These are phyloP conservation scores for Plectropomus leopardus DNA, from an alignment of 2,113 vertebrate genomes.

Conservation along the genomic window DNA sequence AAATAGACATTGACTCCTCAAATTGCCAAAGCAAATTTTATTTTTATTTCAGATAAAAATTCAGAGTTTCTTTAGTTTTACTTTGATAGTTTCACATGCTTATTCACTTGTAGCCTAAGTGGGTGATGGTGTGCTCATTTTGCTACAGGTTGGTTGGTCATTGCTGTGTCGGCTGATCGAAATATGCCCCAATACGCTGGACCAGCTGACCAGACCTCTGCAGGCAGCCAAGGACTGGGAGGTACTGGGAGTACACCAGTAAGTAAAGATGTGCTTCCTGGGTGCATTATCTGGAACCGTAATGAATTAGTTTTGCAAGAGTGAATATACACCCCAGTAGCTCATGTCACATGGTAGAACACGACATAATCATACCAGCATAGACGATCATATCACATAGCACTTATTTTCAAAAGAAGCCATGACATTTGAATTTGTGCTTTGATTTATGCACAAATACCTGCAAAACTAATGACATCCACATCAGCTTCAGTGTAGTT, in stretches of 20 bases:
- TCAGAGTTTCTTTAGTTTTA: neutral
- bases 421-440: too few species aligned
- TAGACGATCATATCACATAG: too few species aligned
- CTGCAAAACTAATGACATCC: too few species aligned
- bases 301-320: neutral
- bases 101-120: neutral
- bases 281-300: neutral
- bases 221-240: constrained; percentile 89
- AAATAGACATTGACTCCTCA: neutral
- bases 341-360: too few species aligned
- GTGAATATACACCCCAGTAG: too few species aligned
- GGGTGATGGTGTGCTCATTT: neutral
- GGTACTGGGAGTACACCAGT: constrained; percentile 91
- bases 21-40: neutral
- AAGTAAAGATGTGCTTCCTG: constrained; percentile 71
- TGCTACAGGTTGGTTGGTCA: constrained; percentile 90
- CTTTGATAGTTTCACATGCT: neutral
- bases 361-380: too few species aligned
- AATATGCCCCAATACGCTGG: constrained; percentile 90
- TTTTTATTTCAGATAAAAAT: too few species aligned
- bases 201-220: constrained; percentile 84
- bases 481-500: too few species aligned
- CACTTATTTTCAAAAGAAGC: too few species aligned
- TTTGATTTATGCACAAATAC: too few species aligned
- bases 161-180: constrained; percentile 93